These are phyloP conservation scores for Phaetusa simplex DNA, from an alignment of 2,113 vertebrate species.

Conservation along the genomic window DNA sequence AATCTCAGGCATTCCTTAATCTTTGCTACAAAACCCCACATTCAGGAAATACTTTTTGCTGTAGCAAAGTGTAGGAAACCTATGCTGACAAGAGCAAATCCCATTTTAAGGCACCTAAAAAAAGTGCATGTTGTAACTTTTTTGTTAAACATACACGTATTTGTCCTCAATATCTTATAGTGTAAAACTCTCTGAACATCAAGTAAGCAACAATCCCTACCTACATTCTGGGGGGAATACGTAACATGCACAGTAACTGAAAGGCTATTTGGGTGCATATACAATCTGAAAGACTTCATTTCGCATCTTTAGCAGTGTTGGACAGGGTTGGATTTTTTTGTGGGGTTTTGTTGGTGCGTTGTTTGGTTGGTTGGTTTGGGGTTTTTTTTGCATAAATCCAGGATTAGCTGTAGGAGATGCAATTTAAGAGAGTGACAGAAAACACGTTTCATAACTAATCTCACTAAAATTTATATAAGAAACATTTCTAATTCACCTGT, in stretches of 20 bases:
- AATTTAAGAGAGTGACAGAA: slow-evolving; percentile 19
- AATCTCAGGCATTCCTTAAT: neutral
- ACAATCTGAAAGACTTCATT: neutral
- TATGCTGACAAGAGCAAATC: neutral
- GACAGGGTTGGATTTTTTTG: neutral
- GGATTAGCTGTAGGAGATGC: slow-evolving; percentile 15
- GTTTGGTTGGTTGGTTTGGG: too few relatives aligned
- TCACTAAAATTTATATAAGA: neutral
- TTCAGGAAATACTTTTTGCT: neutral
- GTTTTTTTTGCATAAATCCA: neutral
- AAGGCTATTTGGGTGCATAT: neutral
- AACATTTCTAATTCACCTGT: neutral
- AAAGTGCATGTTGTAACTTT: neutral
- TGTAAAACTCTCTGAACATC: neutral
- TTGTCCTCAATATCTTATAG: neutral
- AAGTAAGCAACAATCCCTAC: neutral
- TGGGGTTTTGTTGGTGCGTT: neutral
- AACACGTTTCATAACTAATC: slow-evolving; percentile 8
- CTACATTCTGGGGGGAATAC: neutral
- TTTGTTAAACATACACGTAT: neutral
- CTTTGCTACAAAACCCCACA: neutral
- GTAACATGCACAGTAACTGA: neutral
- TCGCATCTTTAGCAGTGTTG: neutral
- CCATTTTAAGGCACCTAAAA: neutral
- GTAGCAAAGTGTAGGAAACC: neutral